Base-by-base conservation (phyloP, 2,888 invertebrate genomes). In the Steinernema scapterisci region DNA sequence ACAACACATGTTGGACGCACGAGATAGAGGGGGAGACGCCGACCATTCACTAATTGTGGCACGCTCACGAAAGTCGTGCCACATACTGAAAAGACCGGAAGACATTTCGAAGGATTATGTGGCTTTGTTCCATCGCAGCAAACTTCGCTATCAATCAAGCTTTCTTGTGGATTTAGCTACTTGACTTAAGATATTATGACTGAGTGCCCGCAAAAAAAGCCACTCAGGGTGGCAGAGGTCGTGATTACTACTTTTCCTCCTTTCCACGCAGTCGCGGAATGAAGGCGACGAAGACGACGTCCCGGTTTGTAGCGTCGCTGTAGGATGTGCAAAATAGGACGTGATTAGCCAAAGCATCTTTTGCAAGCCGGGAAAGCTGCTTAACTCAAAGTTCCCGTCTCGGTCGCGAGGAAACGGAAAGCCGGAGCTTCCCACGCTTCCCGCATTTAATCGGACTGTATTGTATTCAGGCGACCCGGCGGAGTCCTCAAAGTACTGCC, bases 11-110 rank as follows among this genome's bases (percentile, higher is more conserved):
- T 63, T 63, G 63, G 27, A 27, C 38, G 38, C 38, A 3, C 16
- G 63, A 63, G 63, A 48, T 16, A 63, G 27, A 27, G 16, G 63
- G 27, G 31, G 25, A 27, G 27, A 25, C 27, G 63, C 54, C 63
- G 63, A 63, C 63, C 63, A 63, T 63, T 63, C 63, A 63, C 63
- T 63, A 63, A 63, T 63, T 63, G 63, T 63, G 63, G 63, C 63
- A 63, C 63, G 63, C 63, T 11, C 31, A 25, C 27, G 25, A 31
- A 31, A 63, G 63, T 63, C 63, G 63, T 63, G 52, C 63, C 63
- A n/a, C n/a, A 63, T 63, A 63, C 63, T 63, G 63, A 63, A 63
- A 31, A 63, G 63, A 63, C 63, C 63, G 63, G 63, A 63, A 63
- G 63, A 27, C 63, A 63, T 63, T 63, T 63, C 63, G 31, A 63